Evolutionary conservation across 2,113 vertebrate genomes (phyloP).

Genomic region (Lagopus leucura): DNA sequence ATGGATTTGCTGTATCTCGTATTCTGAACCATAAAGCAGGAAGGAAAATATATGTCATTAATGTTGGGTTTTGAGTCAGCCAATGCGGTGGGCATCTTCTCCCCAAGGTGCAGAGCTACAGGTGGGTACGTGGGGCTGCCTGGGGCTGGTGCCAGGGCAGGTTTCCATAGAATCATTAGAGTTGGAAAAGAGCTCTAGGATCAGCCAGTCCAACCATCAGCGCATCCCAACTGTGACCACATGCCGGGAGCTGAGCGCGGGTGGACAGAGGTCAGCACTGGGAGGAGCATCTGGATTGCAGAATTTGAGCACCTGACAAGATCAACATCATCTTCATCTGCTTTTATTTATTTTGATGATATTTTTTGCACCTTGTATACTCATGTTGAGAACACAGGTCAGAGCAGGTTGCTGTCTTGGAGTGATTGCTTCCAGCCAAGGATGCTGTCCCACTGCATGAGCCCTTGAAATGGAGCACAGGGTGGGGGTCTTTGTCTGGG

Average conservation of each 20-base stretch:
- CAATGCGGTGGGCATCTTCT: fast-evolving
- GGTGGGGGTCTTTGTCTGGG: conserved; percentile 37
- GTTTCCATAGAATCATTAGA: neutral
- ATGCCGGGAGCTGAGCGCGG: fast-evolving
- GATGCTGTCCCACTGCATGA: neutral
- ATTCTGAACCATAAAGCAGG: neutral
- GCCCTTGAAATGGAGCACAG: neutral
- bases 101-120: fast-evolving
- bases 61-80: neutral
- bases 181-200: too few relatives aligned
- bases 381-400: neutral
- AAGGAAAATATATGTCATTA: too few relatives aligned
- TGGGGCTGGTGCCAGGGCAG: neutral
- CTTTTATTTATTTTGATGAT: neutral
- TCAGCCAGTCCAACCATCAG: too few relatives aligned
- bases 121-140: neutral
- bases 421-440: neutral
- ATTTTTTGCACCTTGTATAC: fast-evolving
- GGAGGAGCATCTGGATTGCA: neutral
- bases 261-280: neutral
- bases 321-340: neutral
- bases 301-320: neutral
- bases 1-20: neutral
- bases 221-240: too few relatives aligned
- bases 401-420: neutral